Conservation (phyloP, 2,113 vertebrate genomes). For the Coracopsis vasa region DNA sequence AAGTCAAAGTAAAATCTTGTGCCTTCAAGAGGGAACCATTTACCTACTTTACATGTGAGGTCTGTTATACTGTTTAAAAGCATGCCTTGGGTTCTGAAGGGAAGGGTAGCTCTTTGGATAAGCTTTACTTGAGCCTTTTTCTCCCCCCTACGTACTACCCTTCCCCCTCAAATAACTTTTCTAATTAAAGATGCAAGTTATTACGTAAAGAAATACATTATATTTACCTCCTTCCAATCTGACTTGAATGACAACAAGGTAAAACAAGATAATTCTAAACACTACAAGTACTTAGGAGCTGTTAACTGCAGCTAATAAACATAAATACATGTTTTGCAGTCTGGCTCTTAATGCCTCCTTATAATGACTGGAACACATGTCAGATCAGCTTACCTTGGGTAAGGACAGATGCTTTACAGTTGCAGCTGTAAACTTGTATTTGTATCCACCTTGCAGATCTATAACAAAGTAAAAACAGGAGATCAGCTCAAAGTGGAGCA, state of each 20-base stretch:
- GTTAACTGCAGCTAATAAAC: not conserved
- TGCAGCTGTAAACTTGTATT: not conserved
- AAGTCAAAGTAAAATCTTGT: not conserved
- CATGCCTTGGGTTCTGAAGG: not conserved
- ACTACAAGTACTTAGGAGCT: not conserved
- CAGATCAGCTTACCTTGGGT: not conserved
- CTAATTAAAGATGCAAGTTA: not conserved
- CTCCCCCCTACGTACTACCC: not conserved
- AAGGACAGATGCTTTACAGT: not conserved
- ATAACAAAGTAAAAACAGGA: constrained; percentile 83
- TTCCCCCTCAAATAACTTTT: not conserved
- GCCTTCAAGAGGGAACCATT: not conserved
- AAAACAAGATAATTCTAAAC: not conserved
- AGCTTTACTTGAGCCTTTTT: not conserved
- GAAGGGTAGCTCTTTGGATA: not conserved
- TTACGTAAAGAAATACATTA: not conserved
- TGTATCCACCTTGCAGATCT: constrained; percentile 79
- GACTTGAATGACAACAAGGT: not conserved
- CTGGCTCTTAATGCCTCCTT: not conserved
- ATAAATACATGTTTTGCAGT: not conserved
- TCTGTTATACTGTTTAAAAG: not conserved
- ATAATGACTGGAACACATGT: not conserved
- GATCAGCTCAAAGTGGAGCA: constrained; percentile 86
- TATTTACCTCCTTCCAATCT: not conserved
- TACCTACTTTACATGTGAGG: not conserved